phyloP scores from a whole-genome alignment of 1,140 invertebrate genomes.

The Orchestia grillus region DNA sequence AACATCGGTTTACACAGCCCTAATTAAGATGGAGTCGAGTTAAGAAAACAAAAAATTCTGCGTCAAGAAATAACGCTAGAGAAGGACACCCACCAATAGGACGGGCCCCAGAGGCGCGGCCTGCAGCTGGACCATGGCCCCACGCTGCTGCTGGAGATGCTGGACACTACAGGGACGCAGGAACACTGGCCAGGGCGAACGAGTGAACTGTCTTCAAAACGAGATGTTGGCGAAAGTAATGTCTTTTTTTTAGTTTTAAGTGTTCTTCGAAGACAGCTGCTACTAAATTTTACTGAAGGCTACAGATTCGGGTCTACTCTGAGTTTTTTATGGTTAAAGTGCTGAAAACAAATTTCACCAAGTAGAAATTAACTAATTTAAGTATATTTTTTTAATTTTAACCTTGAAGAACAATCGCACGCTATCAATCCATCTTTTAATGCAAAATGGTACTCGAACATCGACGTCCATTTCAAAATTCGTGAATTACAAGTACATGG shows the following conservation, averaged over 20 bases:
- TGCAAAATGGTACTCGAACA: neutral
- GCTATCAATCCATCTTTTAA: neutral
- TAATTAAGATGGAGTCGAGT: neutral
- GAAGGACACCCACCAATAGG: neutral
- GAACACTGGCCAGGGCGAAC: neutral
- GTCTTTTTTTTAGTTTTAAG: no score
- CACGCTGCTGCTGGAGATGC: neutral
- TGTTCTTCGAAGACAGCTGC: no score
- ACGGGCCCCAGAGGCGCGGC: neutral
- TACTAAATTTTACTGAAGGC: no score
- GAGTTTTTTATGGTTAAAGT: no score
- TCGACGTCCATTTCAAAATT: neutral
- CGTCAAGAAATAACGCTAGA: neutral
- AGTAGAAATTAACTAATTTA: no score
- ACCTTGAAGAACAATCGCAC: neutral
- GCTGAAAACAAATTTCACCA: no score
- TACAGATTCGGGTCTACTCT: no score
- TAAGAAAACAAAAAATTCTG: neutral
- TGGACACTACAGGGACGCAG: neutral
- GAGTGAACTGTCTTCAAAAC: neutral
- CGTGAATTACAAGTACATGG: neutral
- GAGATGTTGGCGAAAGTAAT: neutral
- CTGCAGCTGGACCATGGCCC: neutral
- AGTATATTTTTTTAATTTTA: neutral
- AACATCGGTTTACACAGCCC: no score